Conservation (phyloP, 1,140 invertebrate genomes). For the Odontomachus brunneus region DNA sequence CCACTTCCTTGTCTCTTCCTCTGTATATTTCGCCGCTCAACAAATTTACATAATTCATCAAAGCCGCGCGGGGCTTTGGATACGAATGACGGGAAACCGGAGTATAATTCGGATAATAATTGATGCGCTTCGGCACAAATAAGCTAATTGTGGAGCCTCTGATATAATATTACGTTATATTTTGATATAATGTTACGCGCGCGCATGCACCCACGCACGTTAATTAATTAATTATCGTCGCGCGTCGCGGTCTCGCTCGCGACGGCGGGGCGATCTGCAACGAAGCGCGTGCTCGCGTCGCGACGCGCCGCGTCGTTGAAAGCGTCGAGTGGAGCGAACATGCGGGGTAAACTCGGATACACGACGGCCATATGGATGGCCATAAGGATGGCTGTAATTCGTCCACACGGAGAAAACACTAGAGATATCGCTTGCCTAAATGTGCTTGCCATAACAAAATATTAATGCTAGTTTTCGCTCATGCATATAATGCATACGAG, state of each 20-base stretch:
- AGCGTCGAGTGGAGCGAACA: background rate
- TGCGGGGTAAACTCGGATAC: too few relatives aligned
- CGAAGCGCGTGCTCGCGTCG: background rate
- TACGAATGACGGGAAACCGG: background rate
- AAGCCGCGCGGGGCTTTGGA: background rate
- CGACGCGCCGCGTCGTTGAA: background rate
- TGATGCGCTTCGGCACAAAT: constrained; percentile 36
- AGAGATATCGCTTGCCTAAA: too few relatives aligned
- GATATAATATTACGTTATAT: background rate
- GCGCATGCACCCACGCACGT: background rate
- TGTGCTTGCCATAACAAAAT: too few relatives aligned
- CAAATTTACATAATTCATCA: constrained; percentile 46
- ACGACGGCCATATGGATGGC: too few relatives aligned
- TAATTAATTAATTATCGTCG: constrained; percentile 44
- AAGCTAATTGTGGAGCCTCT: constrained; percentile 37
- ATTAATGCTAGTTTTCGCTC: too few relatives aligned
- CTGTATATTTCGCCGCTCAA: background rate
- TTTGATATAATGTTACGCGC: constrained; percentile 8
- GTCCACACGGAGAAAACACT: too few relatives aligned
- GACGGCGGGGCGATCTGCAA: background rate
- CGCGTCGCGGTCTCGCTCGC: background rate
- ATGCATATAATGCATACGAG: too few relatives aligned
- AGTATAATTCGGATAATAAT: constrained; percentile 29
- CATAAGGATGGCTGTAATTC: too few relatives aligned
- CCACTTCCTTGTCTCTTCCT: background rate